Base-by-base conservation (phyloP, 2,888 invertebrate genomes). In the Spodoptera littoralis region DNA sequence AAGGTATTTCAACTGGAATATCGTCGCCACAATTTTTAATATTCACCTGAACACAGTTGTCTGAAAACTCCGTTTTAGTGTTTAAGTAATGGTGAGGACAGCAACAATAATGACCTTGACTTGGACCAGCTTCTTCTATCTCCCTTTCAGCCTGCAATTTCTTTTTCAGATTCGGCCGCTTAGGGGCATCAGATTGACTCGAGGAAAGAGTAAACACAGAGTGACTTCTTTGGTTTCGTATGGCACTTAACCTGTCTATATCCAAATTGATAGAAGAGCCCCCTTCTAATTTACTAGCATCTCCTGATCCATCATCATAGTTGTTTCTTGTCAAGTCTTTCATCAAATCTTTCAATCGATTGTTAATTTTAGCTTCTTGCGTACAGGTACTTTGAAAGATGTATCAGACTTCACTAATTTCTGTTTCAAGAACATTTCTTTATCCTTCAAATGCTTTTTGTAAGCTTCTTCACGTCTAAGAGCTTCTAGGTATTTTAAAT, bases 171-270 rank as follows among this genome's bases (percentile, higher is more conserved):
- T 88, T 89, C 4, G 73, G 73, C 44, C 87, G 87, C 70, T 87
- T 90, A 57, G 83, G 83, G 46, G 73, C 66, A 47, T 90, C 88
- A 9, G 90, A 90, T 73, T 87, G 89, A 24, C 88, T 90, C 42
- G 93, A 93, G 4, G 94, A 92, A 30, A 94, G 83, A 12, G 94
- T 94, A 68, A 92, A 94, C 1, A 94, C 94, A 8, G 94, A 93
- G 76, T 94, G 94, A 70, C 88, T 93, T 79, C 90, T 89, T 60
- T 90, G 90, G 60, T 80, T 89, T 66, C 80, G 86, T n/a, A 81
- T 56, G 43, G 80, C 66, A 70, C 76, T 70, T 50, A 77, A 70
- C 70, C 65, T 82, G n/a, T 86, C 79, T 24, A 80, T 60, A 56
- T 88, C 74, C 11, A 76, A 68, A 71, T 87, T 85, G 9, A 86